A percentile compares a stretch with the other conserved stretches of the same genome.
These are phyloP conservation scores for Maniola hyperantus DNA, from an alignment of 2,888 invertebrate species.

Conservation along the genomic window DNA sequence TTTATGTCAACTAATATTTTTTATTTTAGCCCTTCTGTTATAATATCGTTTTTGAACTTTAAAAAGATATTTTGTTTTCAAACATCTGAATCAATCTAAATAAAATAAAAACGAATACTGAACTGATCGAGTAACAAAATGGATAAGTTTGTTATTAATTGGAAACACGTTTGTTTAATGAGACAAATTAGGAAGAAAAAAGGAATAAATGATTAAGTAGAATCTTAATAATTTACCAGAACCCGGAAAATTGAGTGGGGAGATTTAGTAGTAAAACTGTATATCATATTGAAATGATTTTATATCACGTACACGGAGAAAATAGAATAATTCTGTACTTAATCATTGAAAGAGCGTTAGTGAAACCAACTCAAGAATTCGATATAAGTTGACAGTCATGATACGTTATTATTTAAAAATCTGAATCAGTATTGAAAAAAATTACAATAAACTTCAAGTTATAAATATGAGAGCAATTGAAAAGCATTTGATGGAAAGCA, in stretches of 20 bases:
- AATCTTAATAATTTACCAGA: background rate
- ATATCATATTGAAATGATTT: background rate
- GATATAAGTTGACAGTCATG: background rate
- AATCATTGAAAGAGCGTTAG: background rate
- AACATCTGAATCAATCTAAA: background rate
- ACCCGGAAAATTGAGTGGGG: background rate
- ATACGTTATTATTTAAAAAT: background rate
- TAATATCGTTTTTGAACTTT: constrained; percentile 1
- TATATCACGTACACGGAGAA: background rate
- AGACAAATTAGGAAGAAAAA: background rate
- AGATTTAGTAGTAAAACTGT: background rate
- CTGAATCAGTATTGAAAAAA: background rate
- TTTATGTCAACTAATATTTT: constrained; percentile 33
- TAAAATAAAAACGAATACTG: background rate
- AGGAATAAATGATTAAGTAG: background rate
- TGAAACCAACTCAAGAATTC: background rate
- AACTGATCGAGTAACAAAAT: background rate
- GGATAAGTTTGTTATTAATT: background rate
- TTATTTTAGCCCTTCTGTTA: constrained; percentile 32
- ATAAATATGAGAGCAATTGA: background rate
- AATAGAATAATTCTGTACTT: background rate
- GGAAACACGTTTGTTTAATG: background rate
- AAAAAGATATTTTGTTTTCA: background rate
- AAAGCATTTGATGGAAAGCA: background rate
- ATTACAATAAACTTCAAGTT: background rate